Percentiles rank a stretch among this genome's conserved stretches.
Evolutionary conservation across 2,888 invertebrate genomes (phyloP).

Genomic region (Tenthredo notha): DNA sequence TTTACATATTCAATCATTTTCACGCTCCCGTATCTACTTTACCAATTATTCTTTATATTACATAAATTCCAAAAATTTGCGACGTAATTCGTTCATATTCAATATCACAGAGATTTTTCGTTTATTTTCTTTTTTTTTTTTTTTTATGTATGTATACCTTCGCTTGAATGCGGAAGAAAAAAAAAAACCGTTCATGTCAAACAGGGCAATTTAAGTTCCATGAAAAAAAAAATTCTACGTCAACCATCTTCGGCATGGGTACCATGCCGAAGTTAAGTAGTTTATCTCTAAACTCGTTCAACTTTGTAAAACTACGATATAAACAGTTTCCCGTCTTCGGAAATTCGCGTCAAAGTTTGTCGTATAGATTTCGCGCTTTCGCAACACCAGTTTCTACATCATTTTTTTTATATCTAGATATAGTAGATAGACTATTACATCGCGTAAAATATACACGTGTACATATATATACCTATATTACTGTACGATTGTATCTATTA

Average conservation of each 20-base stretch:
- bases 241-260: slow-evolving; percentile 6
- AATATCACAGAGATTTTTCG: background rate
- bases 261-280: slow-evolving; percentile 18
- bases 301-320: slow-evolving; percentile 50
- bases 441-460: background rate
- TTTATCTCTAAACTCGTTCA: slow-evolving; percentile 46
- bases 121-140: no score
- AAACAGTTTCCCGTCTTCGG: slow-evolving; percentile 29
- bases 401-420: background rate
- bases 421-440: background rate
- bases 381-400: background rate
- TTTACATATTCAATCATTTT: background rate
- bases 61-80: background rate
- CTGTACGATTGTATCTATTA: background rate
- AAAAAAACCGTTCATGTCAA: slow-evolving; percentile 1
- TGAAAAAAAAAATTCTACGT: slow-evolving; percentile 28
- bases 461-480: background rate
- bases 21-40: background rate
- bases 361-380: background rate
- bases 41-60: background rate
- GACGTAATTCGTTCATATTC: background rate
- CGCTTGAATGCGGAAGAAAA: background rate
- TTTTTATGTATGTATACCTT: no score
- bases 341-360: slow-evolving; percentile 16
- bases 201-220: slow-evolving; percentile 5